A percentile compares a stretch with the other conserved stretches of the same genome.
These are phyloP conservation scores for Crypturellus tataupa DNA, from an alignment of 2,797 vertebrate genomes.

Conservation along the genomic window DNA sequence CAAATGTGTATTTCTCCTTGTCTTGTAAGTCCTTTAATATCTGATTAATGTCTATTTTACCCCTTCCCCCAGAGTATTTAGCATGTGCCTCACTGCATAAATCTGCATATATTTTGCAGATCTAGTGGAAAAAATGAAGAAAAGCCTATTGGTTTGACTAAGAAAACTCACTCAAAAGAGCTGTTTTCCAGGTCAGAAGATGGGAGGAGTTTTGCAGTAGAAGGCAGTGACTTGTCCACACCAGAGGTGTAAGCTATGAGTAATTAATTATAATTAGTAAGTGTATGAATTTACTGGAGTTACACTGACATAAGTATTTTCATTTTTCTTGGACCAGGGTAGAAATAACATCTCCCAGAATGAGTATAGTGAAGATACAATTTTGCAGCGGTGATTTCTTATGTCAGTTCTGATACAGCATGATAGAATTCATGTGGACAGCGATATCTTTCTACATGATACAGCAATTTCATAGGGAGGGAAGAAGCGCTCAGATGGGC, in stretches of 20 bases:
- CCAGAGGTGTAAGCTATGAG: not conserved
- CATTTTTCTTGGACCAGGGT: not conserved
- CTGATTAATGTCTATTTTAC: conserved; percentile 72
- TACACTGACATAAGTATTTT: not conserved
- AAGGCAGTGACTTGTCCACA: not conserved
- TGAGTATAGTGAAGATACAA: not conserved
- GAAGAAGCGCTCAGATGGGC: not conserved
- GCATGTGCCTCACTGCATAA: conserved; percentile 59
- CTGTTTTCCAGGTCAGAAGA: not conserved
- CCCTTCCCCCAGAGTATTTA: conserved; percentile 59
- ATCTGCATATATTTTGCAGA: conserved; percentile 75
- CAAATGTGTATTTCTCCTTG: conserved; percentile 42
- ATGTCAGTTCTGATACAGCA: not conserved
- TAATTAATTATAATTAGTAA: not conserved
- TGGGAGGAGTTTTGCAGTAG: not conserved
- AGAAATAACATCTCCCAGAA: not conserved
- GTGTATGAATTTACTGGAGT: not conserved
- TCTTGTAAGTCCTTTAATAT: conserved; percentile 70
- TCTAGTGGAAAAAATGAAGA: conserved; percentile 40
- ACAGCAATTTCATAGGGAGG: not conserved
- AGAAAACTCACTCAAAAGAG: not conserved
- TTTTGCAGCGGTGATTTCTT: not conserved
- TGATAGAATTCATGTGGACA: not conserved
- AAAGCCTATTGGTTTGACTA: not conserved
- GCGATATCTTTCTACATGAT: not conserved